Conservation (phyloP, 2,797 vertebrate species). For the Valencia hispanica region DNA sequence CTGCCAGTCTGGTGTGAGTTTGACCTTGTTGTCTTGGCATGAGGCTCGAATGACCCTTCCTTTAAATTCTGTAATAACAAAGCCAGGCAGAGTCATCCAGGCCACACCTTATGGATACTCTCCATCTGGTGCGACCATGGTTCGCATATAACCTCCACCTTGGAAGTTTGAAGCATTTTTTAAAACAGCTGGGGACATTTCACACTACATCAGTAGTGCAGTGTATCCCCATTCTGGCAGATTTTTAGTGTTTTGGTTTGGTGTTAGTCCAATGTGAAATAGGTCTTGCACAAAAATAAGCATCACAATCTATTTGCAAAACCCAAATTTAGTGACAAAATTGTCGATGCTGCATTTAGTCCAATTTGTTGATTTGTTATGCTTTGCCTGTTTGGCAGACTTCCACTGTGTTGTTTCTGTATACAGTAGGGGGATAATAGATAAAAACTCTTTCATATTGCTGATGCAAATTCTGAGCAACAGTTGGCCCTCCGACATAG, state of each 20-base stretch:
- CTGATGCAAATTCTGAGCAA: constrained; percentile 1
- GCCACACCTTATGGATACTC: too few relatives aligned
- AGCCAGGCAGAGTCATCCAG: too few relatives aligned
- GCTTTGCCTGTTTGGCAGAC: background rate
- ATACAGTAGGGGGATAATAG: background rate
- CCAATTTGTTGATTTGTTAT: background rate
- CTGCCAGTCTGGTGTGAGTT: background rate
- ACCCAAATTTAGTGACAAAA: background rate
- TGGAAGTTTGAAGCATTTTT: background rate
- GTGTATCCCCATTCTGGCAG: background rate
- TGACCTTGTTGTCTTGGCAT: background rate
- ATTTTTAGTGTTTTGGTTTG: background rate
- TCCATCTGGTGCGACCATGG: too few relatives aligned
- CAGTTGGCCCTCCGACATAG: background rate
- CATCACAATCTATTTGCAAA: background rate
- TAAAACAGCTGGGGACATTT: background rate
- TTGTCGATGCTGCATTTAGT: background rate
- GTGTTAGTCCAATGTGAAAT: background rate
- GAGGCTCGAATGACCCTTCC: too few relatives aligned
- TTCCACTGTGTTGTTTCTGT: background rate
- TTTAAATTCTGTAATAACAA: too few relatives aligned
- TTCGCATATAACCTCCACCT: too few relatives aligned
- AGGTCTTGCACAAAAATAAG: background rate
- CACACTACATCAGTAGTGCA: background rate
- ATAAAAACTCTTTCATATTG: background rate